Evolutionary conservation across 2,888 invertebrate genomes (phyloP), one percentile per base, ranked within the genome.

Genomic region (Pachycephus smyrnensis): DNA sequence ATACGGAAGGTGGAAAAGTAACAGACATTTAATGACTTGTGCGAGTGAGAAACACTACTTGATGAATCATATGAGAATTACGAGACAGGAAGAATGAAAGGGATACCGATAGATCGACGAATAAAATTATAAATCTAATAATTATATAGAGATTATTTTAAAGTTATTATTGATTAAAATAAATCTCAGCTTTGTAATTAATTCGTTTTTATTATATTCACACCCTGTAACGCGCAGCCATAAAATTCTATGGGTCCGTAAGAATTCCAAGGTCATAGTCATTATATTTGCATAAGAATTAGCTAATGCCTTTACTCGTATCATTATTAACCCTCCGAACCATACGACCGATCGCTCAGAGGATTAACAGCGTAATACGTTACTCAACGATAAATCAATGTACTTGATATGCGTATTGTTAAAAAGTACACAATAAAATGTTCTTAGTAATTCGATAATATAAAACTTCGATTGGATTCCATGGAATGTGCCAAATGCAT

Each of bases 91-190:
- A 80, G 80, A n/a, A 83, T 80, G 79, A 81, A 82, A 80, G 80
- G 12, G 15, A 55, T 33, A 74, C 36, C 23, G 11, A 30, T 69
- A 68, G 71, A 33, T 68, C 73, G 78, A 78, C 71, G 76, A 55
- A 33, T 71, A 76, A 76, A 79, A 74, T 68, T 73, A 78, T 78
- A 76, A 78, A 82, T 87, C 86, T 87, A 86, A 86, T 88, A 86
- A 88, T 87, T 86, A 89, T 87, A 89, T 89, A 88, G 87, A 90
- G 87, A 88, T 90, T 90, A 90, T 90, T 90, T 90, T 89, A 87
- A 90, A 89, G 86, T 88, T 88, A 89, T 86, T 87, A 90, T 88
- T 88, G 87, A 88, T 87, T 89, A 85, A 89, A 90, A 90, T 90
- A 90, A 90, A 90, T 89, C 86, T 90, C 89, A 88, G 89, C 90